Base-by-base conservation (phyloP, 2,888 invertebrate genomes). In the Netelia fuscicornis region DNA sequence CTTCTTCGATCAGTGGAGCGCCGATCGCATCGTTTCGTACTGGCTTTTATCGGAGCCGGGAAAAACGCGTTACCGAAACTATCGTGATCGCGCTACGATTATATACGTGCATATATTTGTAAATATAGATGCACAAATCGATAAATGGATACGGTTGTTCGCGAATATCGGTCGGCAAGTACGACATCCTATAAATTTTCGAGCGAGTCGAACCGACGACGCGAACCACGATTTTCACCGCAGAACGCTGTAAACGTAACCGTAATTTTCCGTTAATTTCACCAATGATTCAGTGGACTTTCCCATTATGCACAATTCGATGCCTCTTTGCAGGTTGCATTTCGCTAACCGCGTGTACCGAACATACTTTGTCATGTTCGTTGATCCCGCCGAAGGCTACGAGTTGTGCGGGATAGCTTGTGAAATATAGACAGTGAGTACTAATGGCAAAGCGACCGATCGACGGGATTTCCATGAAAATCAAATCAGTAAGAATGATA, bases 181-280 rank as follows among this genome's bases (percentile, higher is more conserved):
- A 30, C 52, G 58, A 77, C 58, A 52, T 52, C 17, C 67, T 37
- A 72, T 78, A 72, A 83, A 83, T 83, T 77, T n/a, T 58, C 52
- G 52, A 13, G 1, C 11, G 9, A 20, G 42, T 56, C 17, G 52
- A 44, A 64, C 68, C 71, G 71, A 71, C 60, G 67, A 78, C 48
- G 65, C 30, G 37, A 48, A 60, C 67, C 78, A 44, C 78, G 54
- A 72, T 13, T 25, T 74, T 71, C 20, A 74, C 72, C 83, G 54
- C 72, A 48, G 6, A 72, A 54, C 74, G 54, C 58, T 74, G 54
- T 74, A 68, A 67, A 83, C 52, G 52, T 60, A 72, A 83, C 78
- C 83, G 68, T 82, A 77, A 82, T 82, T 58, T 71, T 56, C 64
- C 77, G 52, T 74, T 78, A 78, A 78, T 78, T 70, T 78, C 70